Evolutionary conservation across 2,797 vertebrate species (phyloP).

Genomic region (Ctenopoma multispine): DNA sequence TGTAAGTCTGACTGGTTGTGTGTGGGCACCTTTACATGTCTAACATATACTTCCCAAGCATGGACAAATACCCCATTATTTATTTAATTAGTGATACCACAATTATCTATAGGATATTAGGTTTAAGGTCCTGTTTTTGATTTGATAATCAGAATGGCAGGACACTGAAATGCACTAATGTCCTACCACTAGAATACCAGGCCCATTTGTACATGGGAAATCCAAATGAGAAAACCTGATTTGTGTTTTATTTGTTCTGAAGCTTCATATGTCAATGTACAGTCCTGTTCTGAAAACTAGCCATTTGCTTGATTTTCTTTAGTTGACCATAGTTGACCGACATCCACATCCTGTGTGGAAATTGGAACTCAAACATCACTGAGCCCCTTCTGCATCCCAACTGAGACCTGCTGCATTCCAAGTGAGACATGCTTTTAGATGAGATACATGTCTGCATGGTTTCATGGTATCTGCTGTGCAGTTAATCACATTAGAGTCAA

Average conservation of each 20-base stretch:
- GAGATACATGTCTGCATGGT: constrained; percentile 13
- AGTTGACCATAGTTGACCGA: constrained; percentile 16
- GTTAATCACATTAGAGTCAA: constrained; percentile 26
- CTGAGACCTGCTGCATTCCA: neutral
- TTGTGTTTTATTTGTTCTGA: neutral
- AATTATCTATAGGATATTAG: neutral
- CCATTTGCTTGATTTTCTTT: constrained; percentile 6
- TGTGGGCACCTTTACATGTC: constrained; percentile 1
- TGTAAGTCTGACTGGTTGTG: constrained; percentile 11
- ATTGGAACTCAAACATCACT: constrained; percentile 10
- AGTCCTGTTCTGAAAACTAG: neutral
- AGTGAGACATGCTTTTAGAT: neutral
- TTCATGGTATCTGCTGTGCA: constrained; percentile 22
- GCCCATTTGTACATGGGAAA: neutral
- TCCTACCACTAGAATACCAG: neutral
- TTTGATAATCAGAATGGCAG: neutral
- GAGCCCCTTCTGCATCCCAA: constrained; percentile 5
- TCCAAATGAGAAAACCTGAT: neutral
- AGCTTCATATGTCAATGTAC: neutral
- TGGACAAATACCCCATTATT: neutral
- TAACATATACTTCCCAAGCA: neutral
- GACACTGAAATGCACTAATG: neutral
- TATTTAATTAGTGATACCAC: constrained; percentile 5
- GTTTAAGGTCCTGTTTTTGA: neutral
- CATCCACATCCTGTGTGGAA: constrained; percentile 22